A percentile compares a stretch with the other conserved stretches of the same genome.
phyloP scores from a whole-genome alignment of 2,797 vertebrate species.

The Ctenopoma kingsleyae region DNA sequence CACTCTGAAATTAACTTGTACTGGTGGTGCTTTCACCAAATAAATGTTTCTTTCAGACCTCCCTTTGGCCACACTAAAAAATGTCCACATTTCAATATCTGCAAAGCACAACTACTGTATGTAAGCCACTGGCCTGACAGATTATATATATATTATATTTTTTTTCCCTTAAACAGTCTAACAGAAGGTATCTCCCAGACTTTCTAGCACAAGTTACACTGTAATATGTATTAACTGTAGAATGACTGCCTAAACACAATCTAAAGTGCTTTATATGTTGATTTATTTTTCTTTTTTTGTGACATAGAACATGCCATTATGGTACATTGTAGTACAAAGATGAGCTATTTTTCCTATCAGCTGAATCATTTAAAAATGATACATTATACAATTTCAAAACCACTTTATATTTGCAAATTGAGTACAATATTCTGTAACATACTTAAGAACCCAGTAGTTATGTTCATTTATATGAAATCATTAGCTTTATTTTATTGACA shows the following conservation, averaged over 20 bases:
- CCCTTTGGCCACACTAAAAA: conserved; percentile 1
- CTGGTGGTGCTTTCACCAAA: neutral
- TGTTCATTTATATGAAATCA: conserved; percentile 63
- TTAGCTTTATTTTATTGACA: conserved; percentile 59
- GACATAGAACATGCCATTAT: conserved; percentile 53
- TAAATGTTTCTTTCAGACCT: neutral
- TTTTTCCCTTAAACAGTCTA: neutral
- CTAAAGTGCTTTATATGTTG: conserved; percentile 61
- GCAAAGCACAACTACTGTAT: conserved; percentile 58
- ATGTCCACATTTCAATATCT: conserved; percentile 25
- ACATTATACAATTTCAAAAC: conserved; percentile 56
- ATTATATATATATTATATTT: no score
- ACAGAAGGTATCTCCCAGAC: conserved; percentile 7
- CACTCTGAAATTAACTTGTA: conserved; percentile 21
- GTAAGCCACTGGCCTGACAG: neutral
- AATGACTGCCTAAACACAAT: conserved; percentile 47
- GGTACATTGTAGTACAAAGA: conserved; percentile 58
- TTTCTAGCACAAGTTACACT: conserved; percentile 39
- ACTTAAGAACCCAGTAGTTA: conserved; percentile 71
- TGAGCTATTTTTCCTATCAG: conserved; percentile 66
- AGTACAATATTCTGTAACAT: conserved; percentile 57
- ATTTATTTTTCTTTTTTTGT: conserved; percentile 33
- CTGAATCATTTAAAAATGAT: conserved; percentile 50
- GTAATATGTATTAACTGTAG: conserved; percentile 18
- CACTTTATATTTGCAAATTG: conserved; percentile 70